Evolutionary conservation across 2,113 vertebrate genomes (phyloP), one percentile per base, ranked within the genome.

Genomic region (Lophura nycthemera): DNA sequence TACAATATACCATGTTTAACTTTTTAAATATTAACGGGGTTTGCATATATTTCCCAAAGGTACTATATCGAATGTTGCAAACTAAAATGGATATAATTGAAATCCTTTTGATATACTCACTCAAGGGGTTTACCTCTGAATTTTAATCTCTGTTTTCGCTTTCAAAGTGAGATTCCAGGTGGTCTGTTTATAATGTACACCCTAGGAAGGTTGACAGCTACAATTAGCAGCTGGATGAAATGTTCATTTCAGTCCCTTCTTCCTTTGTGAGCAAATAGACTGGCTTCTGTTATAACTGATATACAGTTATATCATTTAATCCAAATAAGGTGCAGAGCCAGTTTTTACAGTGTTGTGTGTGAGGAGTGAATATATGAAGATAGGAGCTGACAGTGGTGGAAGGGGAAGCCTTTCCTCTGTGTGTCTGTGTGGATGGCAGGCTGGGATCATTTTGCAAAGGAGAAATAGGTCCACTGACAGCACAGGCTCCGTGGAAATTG

Each of bases 41-140:
- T 95, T 89, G 63, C 56, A 61, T 57, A 8, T 57, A 70, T 94
- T 94, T 92, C 76, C 84, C 91, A 91, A 52, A 89, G 71, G 86
- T 50, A 18, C 40, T 50, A 11, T 60, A 85, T 71, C 42, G 83
- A 69, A 93, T 89, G 27, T 59, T 70, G 34, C 60, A 69, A 45
- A 82, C 48, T 40, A 45, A 74, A 65, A 34, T 50, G 40, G 38
- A 63, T 84, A 61, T 17, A 40, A 74, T 70, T 66, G 70, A 79
- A 91, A 74, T 71, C 50, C 70, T 83, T 96, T 77, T 80, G 45
- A 90, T 92, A 91, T 74, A n/a, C 36, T 52, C 75, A 30, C 74
- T 91, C 78, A 65, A 6, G 63, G 3, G 3, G 3, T 24, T 63
- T 54, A 14, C 50, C 82, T 56, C 71, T 83, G 71, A 87, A 87